Evolutionary conservation across 53 echinoderm and acorn worm genomes (phyloP), one percentile per base, ranked within the genome.

Genomic region (Holothuria leucospilota): DNA sequence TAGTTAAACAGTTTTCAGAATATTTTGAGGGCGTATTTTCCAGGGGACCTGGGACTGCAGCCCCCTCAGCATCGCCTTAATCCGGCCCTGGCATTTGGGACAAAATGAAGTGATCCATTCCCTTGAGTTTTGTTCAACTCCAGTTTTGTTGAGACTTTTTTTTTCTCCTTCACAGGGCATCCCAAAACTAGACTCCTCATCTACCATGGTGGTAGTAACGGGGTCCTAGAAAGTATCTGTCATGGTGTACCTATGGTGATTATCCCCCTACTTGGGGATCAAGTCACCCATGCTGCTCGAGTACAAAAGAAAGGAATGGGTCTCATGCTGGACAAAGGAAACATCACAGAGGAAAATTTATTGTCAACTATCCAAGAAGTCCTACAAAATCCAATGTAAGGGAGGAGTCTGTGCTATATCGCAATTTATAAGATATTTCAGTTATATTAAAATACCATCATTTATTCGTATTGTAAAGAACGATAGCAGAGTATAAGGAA

Each of bases 301-400:
- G 58, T 78, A 14, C 58, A 78, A 15, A 58, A 78, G 59, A 78
- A 78, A 15, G 78, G 78, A 20, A 78, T 78, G 78, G 78, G 78
- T 29, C 29, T 78, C 5, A 78, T 59, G 56, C 59, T 78, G 29
- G 58, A 78, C 13, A 78, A 78, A 78, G 29, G 11, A 5, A 59
- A 78, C 59, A 42, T 78, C 59, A 56, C 78, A 23, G 56, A 78
- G 18, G 78, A 21, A 15, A 58, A 59, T 78, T 12, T 78, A 20
- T 4, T 78, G 78, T 13, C 9, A 25, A 42, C 18, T 20, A 29
- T 78, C 20, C 26, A 59, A 29, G 78, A 78, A 78, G 78, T 78
- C 8, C 8, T 78, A 56, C 53, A 78, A 14, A 78, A 78, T 59
- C 78, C 78, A n/a, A 56, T 18, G 78, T 78, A 42, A 56, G 29